Evolutionary conservation across 1,140 invertebrate genomes (phyloP).

Genomic region (Drosophila ercepeae): DNA sequence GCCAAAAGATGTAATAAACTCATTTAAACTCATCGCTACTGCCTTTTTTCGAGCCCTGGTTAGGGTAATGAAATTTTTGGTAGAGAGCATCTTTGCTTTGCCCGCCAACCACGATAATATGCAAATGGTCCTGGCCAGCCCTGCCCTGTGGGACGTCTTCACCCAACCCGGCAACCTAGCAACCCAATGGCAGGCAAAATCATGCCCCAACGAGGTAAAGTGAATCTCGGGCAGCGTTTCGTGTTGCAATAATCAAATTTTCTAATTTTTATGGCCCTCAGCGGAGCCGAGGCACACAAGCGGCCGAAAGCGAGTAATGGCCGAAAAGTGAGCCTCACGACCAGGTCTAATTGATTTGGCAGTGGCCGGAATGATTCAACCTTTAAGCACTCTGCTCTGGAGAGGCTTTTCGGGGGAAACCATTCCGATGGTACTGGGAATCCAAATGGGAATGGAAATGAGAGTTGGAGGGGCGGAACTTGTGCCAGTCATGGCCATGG

Average conservation of each 20-base stretch:
- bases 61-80: slow-evolving; percentile 79
- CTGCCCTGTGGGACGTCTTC: slow-evolving; percentile 29
- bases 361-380: slow-evolving; percentile 50
- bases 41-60: slow-evolving; percentile 19
- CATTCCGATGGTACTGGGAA: background rate
- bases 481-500: slow-evolving; percentile 67
- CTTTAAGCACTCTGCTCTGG: slow-evolving; percentile 41
- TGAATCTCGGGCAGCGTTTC: slow-evolving; percentile 62
- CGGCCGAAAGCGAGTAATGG: slow-evolving; percentile 56
- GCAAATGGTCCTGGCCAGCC: slow-evolving; percentile 59
- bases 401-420: slow-evolving; percentile 40
- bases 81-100: slow-evolving; percentile 63
- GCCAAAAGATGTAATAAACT: slow-evolving; percentile 81
- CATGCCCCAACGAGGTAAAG: slow-evolving; percentile 4
- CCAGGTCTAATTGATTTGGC: slow-evolving; percentile 76
- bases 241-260: slow-evolving; percentile 83
- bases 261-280: slow-evolving; percentile 82
- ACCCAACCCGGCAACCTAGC: too few relatives aligned
- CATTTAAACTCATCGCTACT: slow-evolving; percentile 72
- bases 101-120: slow-evolving; percentile 60
- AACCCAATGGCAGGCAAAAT: too few relatives aligned
- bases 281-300: slow-evolving; percentile 30
- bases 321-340: slow-evolving; percentile 58
- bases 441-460: slow-evolving; percentile 7
- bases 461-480: slow-evolving; percentile 40